Percentiles rank a stretch among this genome's conserved stretches.
Conservation (phyloP, 2,113 vertebrate species). For the Ochotona curzoniae region DNA sequence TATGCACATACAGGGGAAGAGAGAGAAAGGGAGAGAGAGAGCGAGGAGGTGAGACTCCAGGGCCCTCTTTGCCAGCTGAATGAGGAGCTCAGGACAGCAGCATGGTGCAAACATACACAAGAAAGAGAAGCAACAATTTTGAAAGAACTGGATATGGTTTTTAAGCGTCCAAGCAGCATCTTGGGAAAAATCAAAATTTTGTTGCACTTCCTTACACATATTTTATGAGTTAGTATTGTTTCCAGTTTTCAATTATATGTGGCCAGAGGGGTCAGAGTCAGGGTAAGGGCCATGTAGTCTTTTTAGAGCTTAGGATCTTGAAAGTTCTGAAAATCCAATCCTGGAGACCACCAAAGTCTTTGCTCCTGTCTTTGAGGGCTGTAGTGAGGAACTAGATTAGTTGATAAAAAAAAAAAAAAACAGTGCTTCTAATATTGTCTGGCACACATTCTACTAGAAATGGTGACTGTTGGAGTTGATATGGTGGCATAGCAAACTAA, state of each 20-base stretch:
- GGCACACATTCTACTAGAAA: not conserved
- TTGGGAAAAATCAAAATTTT: constrained; percentile 65
- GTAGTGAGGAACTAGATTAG: not conserved
- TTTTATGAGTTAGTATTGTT: constrained; percentile 70
- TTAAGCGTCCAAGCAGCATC: constrained; percentile 66
- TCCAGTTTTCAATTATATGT: constrained; percentile 71
- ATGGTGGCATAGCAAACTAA: too few relatives aligned
- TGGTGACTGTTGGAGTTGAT: not conserved
- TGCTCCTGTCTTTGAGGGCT: constrained; percentile 14
- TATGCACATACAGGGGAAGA: too few relatives aligned
- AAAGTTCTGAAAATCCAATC: constrained; percentile 53
- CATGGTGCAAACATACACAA: not conserved
- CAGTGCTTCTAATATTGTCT: not conserved
- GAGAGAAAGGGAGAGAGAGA: too few relatives aligned
- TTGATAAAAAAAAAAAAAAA: not conserved
- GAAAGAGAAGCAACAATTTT: not conserved
- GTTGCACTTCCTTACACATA: constrained; percentile 58
- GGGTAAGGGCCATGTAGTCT: not conserved
- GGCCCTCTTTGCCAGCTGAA: not conserved
- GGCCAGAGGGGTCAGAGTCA: not conserved
- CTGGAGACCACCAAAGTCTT: constrained; percentile 32
- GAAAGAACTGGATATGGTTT: constrained; percentile 57
- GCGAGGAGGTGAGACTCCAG: not conserved
- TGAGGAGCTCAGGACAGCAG: not conserved
- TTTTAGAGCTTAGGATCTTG: constrained; percentile 36